Base-by-base conservation (phyloP, 2,888 invertebrate species). In the Sylvicola cinctus region DNA sequence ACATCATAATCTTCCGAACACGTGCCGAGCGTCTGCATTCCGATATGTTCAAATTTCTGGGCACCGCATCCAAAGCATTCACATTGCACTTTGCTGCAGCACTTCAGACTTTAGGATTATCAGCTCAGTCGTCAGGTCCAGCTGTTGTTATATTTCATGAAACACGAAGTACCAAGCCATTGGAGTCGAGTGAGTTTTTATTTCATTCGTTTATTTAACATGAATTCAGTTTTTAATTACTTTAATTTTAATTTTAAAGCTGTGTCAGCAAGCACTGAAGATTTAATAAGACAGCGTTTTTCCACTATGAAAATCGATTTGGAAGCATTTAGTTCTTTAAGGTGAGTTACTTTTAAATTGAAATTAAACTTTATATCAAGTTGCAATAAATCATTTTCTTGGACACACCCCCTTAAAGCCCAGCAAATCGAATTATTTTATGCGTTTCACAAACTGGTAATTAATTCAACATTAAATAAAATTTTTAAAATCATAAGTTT, bases 71-170 rank as follows among this genome's bases (percentile, higher is more conserved):
- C 0, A 66, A 68, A 42, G 76, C 77, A 5, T 83, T 76, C 50
- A 65, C 66, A 37, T 65, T 70, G 43, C 75, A 81, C 55, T 81
- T 83, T 52, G 67, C 69, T 40, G 56, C 62, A 32, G 70, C 74
- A 4, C 16, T 36, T 14, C 51, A 53, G 39, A 46, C 50, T 12
- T 38, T 48, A 26, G 46, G 49, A 25, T 46, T 49, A 36, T 46
- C 48, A 30, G 50, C 49, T 33, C n/a, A 30, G 16, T 11, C 33
- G 6, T 61, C 66, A 16, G 80, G 80, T 14, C 83, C 83, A 27
- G 69, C 74, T 41, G 67, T 81, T 17, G 65, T 81, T 36, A 68
- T 84, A 40, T 79, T 80, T 55, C 83, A 84, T 50, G 81, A 83
- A 55, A 80, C 81, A 2, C 60, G 63, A 33, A 68, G 78, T 46